Percentiles rank a stretch among this genome's conserved stretches.
These are phyloP conservation scores for Lycophotia porphyrea DNA, from an alignment of 2,888 invertebrate genomes.

Conservation along the genomic window DNA sequence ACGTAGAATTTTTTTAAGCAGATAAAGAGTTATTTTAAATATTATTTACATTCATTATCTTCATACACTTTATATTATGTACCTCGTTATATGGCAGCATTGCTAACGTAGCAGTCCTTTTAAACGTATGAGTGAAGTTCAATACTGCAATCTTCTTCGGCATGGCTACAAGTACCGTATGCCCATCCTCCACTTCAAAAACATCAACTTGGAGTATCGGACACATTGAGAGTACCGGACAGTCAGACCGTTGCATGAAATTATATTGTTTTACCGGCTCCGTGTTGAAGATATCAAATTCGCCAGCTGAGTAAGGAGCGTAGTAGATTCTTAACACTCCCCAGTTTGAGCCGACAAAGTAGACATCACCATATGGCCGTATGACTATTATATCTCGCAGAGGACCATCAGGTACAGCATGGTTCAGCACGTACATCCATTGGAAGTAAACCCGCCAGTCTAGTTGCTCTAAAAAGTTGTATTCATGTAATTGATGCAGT, in stretches of 20 bases:
- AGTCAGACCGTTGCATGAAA: constrained; percentile 78
- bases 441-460: constrained; percentile 81
- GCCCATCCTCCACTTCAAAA: constrained; percentile 77
- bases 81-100: constrained; percentile 68
- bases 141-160: constrained; percentile 82
- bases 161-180: constrained; percentile 82
- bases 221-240: constrained; percentile 77
- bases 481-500: constrained; percentile 69
- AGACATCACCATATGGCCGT: constrained; percentile 78
- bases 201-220: constrained; percentile 82
- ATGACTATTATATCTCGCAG: constrained; percentile 77
- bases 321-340: constrained; percentile 82
- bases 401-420: constrained; percentile 74
- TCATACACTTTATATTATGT: constrained; percentile 41
- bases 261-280: constrained; percentile 80
- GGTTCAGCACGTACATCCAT: constrained; percentile 77
- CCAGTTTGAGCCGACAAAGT: constrained; percentile 81
- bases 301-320: constrained; percentile 73
- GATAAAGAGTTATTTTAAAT: not conserved
- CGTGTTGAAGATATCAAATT: constrained; percentile 77
- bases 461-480: constrained; percentile 79
- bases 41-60: constrained; percentile 30
- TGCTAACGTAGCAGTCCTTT: constrained; percentile 67
- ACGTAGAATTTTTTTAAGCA: not conserved
- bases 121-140: constrained; percentile 76